Evolutionary conservation across 2,888 invertebrate species (phyloP).

Genomic region (Pseudeuparius sepicola): DNA sequence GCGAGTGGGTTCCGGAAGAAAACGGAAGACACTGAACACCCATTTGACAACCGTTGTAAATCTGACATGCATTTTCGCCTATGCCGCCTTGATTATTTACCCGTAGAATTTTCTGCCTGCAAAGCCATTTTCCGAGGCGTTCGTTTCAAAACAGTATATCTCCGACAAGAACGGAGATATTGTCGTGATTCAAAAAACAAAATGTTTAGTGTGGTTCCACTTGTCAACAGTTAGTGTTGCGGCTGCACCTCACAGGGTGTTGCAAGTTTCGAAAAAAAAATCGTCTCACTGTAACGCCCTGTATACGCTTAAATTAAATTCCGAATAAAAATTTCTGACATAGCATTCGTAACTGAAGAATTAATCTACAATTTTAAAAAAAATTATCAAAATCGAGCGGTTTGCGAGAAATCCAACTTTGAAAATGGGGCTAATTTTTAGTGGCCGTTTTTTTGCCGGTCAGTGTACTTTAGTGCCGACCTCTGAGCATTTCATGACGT

Average conservation of each 20-base stretch:
- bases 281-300: slow-evolving; percentile 1
- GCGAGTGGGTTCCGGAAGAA: no score
- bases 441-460: slow-evolving; percentile 1
- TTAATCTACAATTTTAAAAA: slow-evolving; percentile 2
- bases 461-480: no score
- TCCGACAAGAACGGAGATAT: slow-evolving; percentile 1
- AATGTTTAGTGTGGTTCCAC: slow-evolving; percentile 2
- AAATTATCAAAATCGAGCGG: slow-evolving; percentile 3
- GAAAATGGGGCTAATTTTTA: slow-evolving; percentile 2
- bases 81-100: no score
- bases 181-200: slow-evolving; percentile 2
- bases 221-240: slow-evolving; percentile 1
- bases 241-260: neutral
- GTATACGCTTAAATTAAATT: slow-evolving; percentile 1
- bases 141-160: no score
- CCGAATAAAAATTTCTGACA: slow-evolving; percentile 2
- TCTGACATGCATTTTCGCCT: no score
- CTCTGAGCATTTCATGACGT: no score
- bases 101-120: no score
- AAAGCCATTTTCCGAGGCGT: no score
- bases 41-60: no score
- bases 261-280: slow-evolving; percentile 1
- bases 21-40: no score
- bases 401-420: no score
- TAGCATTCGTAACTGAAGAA: slow-evolving; percentile 2